phyloP scores from a whole-genome alignment of 2,113 vertebrate genomes.

The Hippocampus guttulatus region DNA sequence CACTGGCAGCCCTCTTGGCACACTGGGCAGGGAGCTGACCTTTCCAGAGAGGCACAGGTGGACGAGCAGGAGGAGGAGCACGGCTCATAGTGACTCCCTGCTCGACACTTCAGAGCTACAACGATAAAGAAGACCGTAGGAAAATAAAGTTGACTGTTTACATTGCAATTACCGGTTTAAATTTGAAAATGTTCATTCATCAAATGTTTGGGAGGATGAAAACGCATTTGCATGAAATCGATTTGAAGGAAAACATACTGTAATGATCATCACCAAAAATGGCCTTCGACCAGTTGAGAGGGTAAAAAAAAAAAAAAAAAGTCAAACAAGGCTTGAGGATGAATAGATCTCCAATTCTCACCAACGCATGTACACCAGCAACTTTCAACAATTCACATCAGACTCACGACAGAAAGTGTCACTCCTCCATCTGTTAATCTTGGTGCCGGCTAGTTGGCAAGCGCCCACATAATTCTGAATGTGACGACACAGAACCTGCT shows the following conservation, averaged over 20 bases:
- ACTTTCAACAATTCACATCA: not conserved
- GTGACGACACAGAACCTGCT: slow-evolving; percentile 7
- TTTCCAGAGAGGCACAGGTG: slow-evolving; percentile 33
- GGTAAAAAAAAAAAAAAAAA: not conserved
- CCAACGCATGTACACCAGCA: not conserved
- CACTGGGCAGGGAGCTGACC: not conserved
- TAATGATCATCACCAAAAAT: not conserved
- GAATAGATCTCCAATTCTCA: not conserved
- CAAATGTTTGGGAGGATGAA: not conserved
- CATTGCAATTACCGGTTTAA: not conserved
- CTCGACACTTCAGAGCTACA: slow-evolving; percentile 16
- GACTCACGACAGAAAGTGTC: slow-evolving; percentile 29
- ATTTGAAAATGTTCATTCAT: not conserved
- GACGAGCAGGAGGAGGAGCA: slow-evolving; percentile 19
- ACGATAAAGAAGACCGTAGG: not conserved
- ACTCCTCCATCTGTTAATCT: slow-evolving; percentile 21
- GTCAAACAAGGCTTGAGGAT: not conserved
- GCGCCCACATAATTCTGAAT: slow-evolving; percentile 21
- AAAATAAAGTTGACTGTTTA: not conserved
- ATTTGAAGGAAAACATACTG: not conserved
- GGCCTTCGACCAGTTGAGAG: no score
- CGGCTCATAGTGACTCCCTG: slow-evolving; percentile 32
- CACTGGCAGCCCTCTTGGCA: slow-evolving; percentile 37
- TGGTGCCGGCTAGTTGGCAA: slow-evolving; percentile 26
- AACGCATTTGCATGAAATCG: not conserved